phyloP scores from a whole-genome alignment of 2,113 vertebrate species.

The Anas platyrhynchos region DNA sequence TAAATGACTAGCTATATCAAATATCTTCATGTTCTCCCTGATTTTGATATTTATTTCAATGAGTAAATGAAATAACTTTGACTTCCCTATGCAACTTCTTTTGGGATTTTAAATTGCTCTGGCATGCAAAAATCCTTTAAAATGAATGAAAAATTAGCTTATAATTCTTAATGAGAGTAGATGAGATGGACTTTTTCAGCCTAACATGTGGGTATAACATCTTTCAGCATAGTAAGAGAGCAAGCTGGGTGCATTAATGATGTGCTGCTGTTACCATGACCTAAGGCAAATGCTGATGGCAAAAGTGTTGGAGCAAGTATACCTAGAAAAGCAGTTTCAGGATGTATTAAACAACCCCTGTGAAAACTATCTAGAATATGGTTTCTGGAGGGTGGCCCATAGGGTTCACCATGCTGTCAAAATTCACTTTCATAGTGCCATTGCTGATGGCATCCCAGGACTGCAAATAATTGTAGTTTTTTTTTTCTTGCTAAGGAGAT shows the following conservation, averaged over 20 bases:
- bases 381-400: background rate
- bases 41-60: background rate
- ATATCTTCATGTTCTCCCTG: background rate
- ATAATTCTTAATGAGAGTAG: background rate
- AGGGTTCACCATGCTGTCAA: background rate
- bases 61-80: slow-evolving; percentile 3
- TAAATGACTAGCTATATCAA: slow-evolving; percentile 10
- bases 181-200: background rate
- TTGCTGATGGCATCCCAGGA: background rate
- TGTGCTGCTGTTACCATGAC: background rate
- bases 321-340: background rate
- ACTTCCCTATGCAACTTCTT: background rate
- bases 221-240: background rate
- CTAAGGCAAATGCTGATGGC: background rate
- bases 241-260: background rate
- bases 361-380: background rate
- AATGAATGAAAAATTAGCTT: background rate
- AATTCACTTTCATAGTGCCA: background rate
- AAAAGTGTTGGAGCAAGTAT: background rate
- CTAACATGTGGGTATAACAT: background rate
- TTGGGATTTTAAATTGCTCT: background rate
- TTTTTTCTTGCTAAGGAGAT: background rate
- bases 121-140: background rate
- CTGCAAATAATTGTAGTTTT: background rate
- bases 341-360: background rate